Conservation (phyloP, 53 echinoderm and acorn worm species). For the Actinopyga echinites region DNA sequence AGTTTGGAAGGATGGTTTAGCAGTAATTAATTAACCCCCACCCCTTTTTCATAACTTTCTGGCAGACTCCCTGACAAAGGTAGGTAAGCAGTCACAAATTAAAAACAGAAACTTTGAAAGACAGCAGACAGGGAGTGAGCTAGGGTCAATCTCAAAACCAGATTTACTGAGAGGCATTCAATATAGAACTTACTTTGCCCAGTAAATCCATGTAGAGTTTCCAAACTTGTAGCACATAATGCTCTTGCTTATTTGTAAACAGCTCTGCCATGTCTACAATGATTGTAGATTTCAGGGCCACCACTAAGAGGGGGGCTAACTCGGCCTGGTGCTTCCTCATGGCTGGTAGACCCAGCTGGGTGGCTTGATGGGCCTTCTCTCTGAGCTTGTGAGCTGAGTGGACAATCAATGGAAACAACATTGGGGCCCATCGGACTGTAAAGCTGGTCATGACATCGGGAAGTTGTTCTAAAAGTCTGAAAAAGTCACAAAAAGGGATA, state of each 20-base stretch:
- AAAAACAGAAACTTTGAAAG: background rate
- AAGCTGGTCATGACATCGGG: slow-evolving; percentile 73
- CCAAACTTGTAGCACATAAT: slow-evolving; percentile 79
- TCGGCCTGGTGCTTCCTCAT: slow-evolving; percentile 64
- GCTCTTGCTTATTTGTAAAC: slow-evolving; percentile 73
- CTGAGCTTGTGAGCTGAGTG: slow-evolving; percentile 89
- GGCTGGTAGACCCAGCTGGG: slow-evolving; percentile 69
- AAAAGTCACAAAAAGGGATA: background rate
- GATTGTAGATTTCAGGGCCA: slow-evolving; percentile 60
- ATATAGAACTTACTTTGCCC: slow-evolving; percentile 80
- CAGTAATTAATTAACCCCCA: no score
- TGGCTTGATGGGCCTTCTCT: slow-evolving; percentile 63
- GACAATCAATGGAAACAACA: slow-evolving; percentile 71
- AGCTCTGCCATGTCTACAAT: slow-evolving; percentile 87
- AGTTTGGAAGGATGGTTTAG: no score
- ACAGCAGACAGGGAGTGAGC: no score
- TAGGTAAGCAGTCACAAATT: no score
- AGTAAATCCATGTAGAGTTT: slow-evolving; percentile 70
- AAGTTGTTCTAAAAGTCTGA: slow-evolving; percentile 80
- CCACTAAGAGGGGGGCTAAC: slow-evolving; percentile 58
- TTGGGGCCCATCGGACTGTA: slow-evolving; percentile 82
- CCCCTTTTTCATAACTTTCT: no score
- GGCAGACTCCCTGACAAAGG: no score
- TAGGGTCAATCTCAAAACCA: no score
- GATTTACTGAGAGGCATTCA: no score